Conservation (phyloP, 2,797 vertebrate species). For the Carduelis carduelis region DNA sequence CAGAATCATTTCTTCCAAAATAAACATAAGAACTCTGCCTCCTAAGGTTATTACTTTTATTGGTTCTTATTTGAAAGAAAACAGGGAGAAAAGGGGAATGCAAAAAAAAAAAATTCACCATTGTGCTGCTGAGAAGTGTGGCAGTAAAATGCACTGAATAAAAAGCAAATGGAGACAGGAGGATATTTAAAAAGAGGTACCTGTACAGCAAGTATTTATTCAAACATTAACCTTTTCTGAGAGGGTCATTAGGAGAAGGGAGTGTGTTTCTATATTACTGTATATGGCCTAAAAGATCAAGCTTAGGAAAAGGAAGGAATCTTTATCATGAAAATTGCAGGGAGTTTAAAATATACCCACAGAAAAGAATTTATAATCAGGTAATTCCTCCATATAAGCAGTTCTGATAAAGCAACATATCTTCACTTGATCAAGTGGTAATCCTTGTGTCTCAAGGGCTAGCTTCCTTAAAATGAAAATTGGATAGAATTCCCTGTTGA, state of each 20-base stretch:
- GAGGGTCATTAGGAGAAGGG: background rate
- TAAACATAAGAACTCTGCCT: background rate
- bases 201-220: background rate
- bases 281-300: background rate
- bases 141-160: background rate
- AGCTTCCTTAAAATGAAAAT: background rate
- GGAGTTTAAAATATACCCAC: background rate
- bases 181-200: background rate
- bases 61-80: background rate
- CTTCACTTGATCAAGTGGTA: background rate
- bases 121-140: rapidly evolving
- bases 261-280: background rate
- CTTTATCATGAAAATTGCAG: background rate
- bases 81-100: background rate
- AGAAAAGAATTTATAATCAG: background rate
- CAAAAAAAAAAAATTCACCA: background rate
- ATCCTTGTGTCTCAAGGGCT: background rate
- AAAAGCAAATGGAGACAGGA: background rate
- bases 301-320: background rate
- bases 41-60: background rate
- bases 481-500: background rate
- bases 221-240: background rate
- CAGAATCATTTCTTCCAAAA: background rate
- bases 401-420: background rate
- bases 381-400: background rate